A percentile compares a stretch with the other conserved stretches of the same genome.
These are phyloP conservation scores for Phytoseiulus persimilis DNA, from an alignment of 2,888 invertebrate genomes.

Conservation along the genomic window DNA sequence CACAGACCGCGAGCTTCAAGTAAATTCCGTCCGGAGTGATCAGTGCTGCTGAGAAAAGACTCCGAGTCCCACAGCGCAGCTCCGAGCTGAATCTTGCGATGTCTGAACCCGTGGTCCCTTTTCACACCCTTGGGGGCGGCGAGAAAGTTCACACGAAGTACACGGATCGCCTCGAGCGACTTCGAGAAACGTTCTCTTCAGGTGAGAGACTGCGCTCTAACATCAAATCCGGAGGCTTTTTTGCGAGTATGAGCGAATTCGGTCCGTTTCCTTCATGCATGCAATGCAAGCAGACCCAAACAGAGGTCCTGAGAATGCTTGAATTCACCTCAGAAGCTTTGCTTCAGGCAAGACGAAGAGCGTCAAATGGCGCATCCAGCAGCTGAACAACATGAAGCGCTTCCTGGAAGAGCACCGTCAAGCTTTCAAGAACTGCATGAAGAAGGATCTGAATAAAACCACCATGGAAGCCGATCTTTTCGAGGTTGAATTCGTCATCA, in stretches of 20 bases:
- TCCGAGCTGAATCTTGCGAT: background rate
- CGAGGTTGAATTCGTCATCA: slow-evolving; percentile 68
- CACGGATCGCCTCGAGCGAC: slow-evolving; percentile 12
- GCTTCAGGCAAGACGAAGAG: slow-evolving; percentile 57
- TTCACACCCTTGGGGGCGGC: background rate
- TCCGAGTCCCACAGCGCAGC: too few species aligned
- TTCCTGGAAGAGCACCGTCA: slow-evolving; percentile 71
- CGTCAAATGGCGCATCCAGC: slow-evolving; percentile 68
- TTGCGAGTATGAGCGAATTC: too few species aligned
- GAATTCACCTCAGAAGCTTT: background rate
- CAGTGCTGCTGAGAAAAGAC: too few species aligned
- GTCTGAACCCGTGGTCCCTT: background rate
- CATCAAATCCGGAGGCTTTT: background rate
- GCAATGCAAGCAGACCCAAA: too few species aligned
- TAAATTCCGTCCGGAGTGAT: too few species aligned
- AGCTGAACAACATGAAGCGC: slow-evolving; percentile 64
- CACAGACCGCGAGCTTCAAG: background rate
- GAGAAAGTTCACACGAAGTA: slow-evolving; percentile 1
- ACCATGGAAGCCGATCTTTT: slow-evolving; percentile 62
- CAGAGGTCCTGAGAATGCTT: background rate
- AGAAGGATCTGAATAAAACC: slow-evolving; percentile 65
- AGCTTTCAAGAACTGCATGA: slow-evolving; percentile 65
- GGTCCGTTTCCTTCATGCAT: too few species aligned
- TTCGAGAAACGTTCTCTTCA: slow-evolving; percentile 20
- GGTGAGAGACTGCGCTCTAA: background rate